These are phyloP conservation scores for Egretta garzetta DNA, from an alignment of 2,113 vertebrate genomes.

Conservation along the genomic window DNA sequence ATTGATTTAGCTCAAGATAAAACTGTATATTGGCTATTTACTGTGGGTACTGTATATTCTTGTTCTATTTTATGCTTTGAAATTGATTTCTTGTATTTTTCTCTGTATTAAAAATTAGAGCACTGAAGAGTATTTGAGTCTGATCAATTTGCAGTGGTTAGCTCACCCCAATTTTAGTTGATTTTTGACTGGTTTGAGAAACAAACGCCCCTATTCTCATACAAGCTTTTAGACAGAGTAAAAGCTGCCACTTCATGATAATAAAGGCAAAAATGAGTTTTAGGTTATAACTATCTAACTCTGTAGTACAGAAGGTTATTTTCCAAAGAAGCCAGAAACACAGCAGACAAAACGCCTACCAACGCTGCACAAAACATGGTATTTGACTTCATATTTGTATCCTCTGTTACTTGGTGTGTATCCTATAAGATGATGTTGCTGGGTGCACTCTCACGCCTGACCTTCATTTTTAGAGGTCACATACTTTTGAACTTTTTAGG, in stretches of 20 bases:
- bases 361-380: not conserved
- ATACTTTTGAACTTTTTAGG: not conserved
- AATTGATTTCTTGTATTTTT: slow-evolving; percentile 70
- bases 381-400: slow-evolving; percentile 17
- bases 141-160: slow-evolving; percentile 57
- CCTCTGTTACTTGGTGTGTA: not conserved
- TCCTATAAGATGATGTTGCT: not conserved
- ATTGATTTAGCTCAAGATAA: slow-evolving; percentile 64
- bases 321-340: slow-evolving; percentile 1
- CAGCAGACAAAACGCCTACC: not conserved
- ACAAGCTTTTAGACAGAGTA: not conserved
- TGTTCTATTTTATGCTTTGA: slow-evolving; percentile 68
- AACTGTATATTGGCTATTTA: slow-evolving; percentile 62
- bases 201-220: not conserved
- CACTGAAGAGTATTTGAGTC: slow-evolving; percentile 49
- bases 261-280: slow-evolving; percentile 12
- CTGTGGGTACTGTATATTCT: slow-evolving; percentile 43
- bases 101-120: slow-evolving; percentile 67
- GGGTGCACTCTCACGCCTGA: not conserved
- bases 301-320: not conserved
- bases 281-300: not conserved
- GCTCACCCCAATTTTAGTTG: not conserved
- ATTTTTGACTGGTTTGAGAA: slow-evolving; percentile 11
- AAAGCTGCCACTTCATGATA: not conserved
- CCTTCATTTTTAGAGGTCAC: slow-evolving; percentile 60